Evolutionary conservation across 2,888 invertebrate genomes (phyloP), one percentile per base, ranked within the genome.

Genomic region (Leptinotarsa tumamoca): DNA sequence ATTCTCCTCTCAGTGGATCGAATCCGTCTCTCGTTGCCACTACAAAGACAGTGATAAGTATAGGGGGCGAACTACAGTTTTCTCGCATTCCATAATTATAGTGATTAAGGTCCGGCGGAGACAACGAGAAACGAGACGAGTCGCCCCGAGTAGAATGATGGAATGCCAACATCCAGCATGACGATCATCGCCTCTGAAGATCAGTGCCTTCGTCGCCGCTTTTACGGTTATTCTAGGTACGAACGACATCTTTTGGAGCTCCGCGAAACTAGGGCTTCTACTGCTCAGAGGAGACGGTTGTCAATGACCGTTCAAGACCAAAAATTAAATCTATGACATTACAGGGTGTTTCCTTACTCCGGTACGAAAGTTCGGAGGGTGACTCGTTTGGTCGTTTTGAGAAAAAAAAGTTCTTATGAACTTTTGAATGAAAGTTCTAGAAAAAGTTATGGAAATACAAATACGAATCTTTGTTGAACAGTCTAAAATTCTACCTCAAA

Each of bases 51-150:
- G 80, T 82, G 79, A 81, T 82, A 82, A 82, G 80, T 82, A 80
- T 79, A 80, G 80, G 80, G 82, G 77, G 75, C 78, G 77, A 78
- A 75, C 74, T 79, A 82, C 80, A 78, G 80, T 82, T 82, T 81
- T 82, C 80, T 80, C 79, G 80, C 81, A 82, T 82, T 80, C 78
- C 80, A 68, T 80, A 80, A 81, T 82, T 81, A 82, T 80, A 81
- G 81, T 81, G 77, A 80, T 82, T 80, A 79, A 73, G 72, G 78
- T 51, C 33, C 23, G 56, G 68, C 69, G 76, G 78, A 76, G 78
- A 78, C 77, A 78, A 78, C 76, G 33, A 56, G 66, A 69, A 70
- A 61, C 66, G 66, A 70, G 73, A 74, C 66, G 56, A 69, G 69
- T 56, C 56, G 69, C 69, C 52, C 56, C 56, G 43, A 43, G 69